Conservation (phyloP, 2,888 invertebrate species). For the Dicranocentrus wangi region DNA sequence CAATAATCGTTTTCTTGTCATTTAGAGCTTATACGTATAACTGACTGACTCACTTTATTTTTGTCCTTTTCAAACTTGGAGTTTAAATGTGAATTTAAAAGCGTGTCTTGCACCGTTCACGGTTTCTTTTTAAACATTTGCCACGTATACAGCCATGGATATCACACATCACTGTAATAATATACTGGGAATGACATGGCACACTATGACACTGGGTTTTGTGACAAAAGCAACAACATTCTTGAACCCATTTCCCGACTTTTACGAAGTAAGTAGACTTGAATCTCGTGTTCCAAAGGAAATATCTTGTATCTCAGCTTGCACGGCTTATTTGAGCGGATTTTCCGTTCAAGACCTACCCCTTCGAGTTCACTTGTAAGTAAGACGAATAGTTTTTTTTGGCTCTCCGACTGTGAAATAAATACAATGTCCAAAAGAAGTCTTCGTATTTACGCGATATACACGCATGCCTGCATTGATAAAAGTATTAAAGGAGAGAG, state of each 20-base stretch:
- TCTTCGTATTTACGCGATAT: too few relatives aligned
- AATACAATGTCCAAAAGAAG: too few relatives aligned
- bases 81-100: not conserved
- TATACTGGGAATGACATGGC: not conserved
- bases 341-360: slow-evolving; percentile 18
- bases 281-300: not conserved
- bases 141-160: not conserved
- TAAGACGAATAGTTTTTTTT: slow-evolving; percentile 34
- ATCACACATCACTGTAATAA: too few relatives aligned
- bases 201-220: not conserved
- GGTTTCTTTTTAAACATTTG: too few relatives aligned
- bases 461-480: too few relatives aligned
- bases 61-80: too few relatives aligned
- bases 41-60: too few relatives aligned
- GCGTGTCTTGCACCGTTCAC: not conserved
- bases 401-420: too few relatives aligned
- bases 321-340: slow-evolving; percentile 34
- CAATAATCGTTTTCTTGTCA: not conserved
- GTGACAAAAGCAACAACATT: not conserved
- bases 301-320: not conserved
- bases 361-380: slow-evolving; percentile 34
- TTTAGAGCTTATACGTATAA: too few relatives aligned
- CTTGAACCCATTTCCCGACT: too few relatives aligned
- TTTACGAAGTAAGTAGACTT: too few relatives aligned
- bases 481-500: slow-evolving; percentile 1